Evolutionary conservation across 1,140 invertebrate species (phyloP).

Genomic region (Drosophila truncata): DNA sequence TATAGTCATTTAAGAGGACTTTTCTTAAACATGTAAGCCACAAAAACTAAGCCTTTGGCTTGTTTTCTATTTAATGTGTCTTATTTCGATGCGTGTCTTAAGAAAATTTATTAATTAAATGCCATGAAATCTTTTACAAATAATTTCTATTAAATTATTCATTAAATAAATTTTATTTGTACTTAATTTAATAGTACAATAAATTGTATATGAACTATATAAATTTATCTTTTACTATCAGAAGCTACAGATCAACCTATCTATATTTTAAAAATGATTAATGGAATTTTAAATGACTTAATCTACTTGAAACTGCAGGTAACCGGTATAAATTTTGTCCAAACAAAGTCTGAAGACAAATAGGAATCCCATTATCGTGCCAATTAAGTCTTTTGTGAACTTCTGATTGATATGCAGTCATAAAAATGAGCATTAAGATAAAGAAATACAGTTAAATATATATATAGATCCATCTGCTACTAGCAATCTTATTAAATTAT

Average conservation of each 20-base stretch:
- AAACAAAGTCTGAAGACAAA: background rate
- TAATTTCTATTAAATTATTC: background rate
- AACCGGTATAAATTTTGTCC: slow-evolving; percentile 6
- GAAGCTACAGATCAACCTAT: background rate
- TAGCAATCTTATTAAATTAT: background rate
- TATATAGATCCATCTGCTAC: background rate
- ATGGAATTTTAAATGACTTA: slow-evolving; percentile 11
- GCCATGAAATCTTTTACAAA: too few relatives aligned
- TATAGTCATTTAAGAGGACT: too few relatives aligned
- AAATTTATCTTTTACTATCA: background rate
- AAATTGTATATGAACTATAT: background rate
- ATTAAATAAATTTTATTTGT: background rate
- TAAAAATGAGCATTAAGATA: slow-evolving; percentile 4
- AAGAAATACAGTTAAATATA: slow-evolving; percentile 2
- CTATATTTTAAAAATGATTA: background rate
- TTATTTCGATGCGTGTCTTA: too few relatives aligned
- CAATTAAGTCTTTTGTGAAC: slow-evolving; percentile 20
- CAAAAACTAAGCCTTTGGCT: background rate
- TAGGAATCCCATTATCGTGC: slow-evolving; percentile 8
- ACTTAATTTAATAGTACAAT: background rate
- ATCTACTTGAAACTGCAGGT: slow-evolving; percentile 11
- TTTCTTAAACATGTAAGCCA: background rate
- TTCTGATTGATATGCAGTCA: slow-evolving; percentile 12
- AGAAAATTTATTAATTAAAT: too few relatives aligned
- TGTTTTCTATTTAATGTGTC: background rate